Evolutionary conservation across 2,888 invertebrate genomes (phyloP).

Genomic region (Noctua comes): DNA sequence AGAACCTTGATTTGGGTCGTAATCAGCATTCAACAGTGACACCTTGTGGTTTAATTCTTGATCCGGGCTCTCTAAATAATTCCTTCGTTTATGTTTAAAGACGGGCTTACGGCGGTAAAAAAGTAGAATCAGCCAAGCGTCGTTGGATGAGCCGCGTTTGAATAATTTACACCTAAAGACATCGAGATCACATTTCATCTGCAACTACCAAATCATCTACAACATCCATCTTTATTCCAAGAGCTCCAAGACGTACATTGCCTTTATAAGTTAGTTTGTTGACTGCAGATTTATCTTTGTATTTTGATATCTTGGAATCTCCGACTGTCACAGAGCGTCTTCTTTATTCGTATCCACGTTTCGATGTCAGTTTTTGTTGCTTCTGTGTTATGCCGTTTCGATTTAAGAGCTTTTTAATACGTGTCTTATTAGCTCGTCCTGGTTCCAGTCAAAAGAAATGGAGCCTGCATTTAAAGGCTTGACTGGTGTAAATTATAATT

Average conservation of each 20-base stretch:
- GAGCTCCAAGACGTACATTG: slow-evolving; percentile 62
- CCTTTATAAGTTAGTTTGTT: slow-evolving; percentile 4
- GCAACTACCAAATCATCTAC: slow-evolving; percentile 38
- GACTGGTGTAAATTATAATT: slow-evolving; percentile 58
- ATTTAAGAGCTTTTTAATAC: slow-evolving; percentile 79
- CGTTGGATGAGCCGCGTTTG: slow-evolving; percentile 84
- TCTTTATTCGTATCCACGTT: slow-evolving; percentile 81
- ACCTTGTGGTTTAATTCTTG: slow-evolving; percentile 79
- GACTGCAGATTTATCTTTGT: slow-evolving; percentile 66
- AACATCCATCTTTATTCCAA: slow-evolving; percentile 59
- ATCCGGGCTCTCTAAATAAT: slow-evolving; percentile 82
- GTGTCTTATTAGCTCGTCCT: slow-evolving; percentile 78
- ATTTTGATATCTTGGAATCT: slow-evolving; percentile 78
- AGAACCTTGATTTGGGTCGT: slow-evolving; percentile 69
- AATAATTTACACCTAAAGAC: slow-evolving; percentile 89
- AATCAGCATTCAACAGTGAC: slow-evolving; percentile 78
- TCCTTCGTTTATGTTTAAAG: slow-evolving; percentile 84
- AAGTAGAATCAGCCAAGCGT: slow-evolving; percentile 81
- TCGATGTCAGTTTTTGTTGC: slow-evolving; percentile 82
- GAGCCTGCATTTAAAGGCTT: slow-evolving; percentile 55
- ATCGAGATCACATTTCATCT: slow-evolving; percentile 77
- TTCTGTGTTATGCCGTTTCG: slow-evolving; percentile 75
- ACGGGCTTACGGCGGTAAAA: slow-evolving; percentile 83
- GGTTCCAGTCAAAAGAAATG: slow-evolving; percentile 68
- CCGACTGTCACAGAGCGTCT: slow-evolving; percentile 79